Base-by-base conservation (phyloP, 2,113 vertebrate species). In the Gyps fulvus region DNA sequence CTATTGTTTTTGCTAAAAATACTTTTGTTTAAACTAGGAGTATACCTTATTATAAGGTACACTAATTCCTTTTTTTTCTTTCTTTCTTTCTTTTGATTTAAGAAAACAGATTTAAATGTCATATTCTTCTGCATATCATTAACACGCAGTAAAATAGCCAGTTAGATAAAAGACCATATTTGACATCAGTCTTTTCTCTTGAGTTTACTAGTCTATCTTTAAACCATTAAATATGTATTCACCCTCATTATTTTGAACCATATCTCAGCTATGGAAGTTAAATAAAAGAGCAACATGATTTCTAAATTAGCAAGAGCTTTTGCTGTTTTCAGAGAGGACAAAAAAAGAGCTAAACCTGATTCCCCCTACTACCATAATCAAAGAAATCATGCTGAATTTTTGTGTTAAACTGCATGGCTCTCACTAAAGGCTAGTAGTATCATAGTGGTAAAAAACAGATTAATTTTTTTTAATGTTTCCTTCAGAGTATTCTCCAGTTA, bases 1-100 rank as follows among this genome's bases (percentile, higher is more conserved):
- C 32, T 94, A 82, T 85, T 95, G 59, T 85, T 97, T 96, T 90
- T 93, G 74, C 71, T 93, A 94, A 94, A 97, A 97, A 95, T 87
- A 91, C 11, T 83, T 89, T 32, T 55, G 58, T 79, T 95, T 97
- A 74, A 92, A 61, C 21, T 59, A 81, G 16, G 8, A 84, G 32
- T 77, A 66, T 89, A 96, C 55, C 58, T 93, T 91, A 57, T 83
- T 78, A 50, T 78, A 91, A 95, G 32, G 66, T 83, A 70, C 26
- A 65, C 10, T 1, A 29, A 74, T 80, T 45, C 5, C 14, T n/a
- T 70, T 62, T 54, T 78, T 76, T 50, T 50, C 49, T 50, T 55
- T 10, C 17, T 78, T 49, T 57, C 19, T 63, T 82, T 71, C 40
- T 66, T 88, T 80, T 40, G 8, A 69, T 92, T 88, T 83, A 79